phyloP scores from a whole-genome alignment of 2,888 invertebrate genomes.

The Parnassius apollo region DNA sequence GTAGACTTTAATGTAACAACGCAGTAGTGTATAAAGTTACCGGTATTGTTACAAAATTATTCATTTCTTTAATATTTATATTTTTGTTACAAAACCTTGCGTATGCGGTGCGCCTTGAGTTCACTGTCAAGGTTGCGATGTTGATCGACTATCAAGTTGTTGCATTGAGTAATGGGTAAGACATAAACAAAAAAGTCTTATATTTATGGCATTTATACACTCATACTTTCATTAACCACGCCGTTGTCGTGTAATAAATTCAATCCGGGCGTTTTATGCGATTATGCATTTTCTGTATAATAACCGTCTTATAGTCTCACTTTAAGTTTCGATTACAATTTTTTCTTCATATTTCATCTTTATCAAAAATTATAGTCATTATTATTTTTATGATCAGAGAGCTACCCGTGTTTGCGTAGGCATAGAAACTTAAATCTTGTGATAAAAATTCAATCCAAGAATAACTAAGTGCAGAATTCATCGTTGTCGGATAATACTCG shows the following conservation, averaged over 20 bases:
- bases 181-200: constrained; percentile 12
- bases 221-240: constrained; percentile 8
- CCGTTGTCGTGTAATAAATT: constrained; percentile 10
- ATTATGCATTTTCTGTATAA: constrained; percentile 4
- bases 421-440: no score
- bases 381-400: no score
- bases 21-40: no score
- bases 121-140: constrained; percentile 21
- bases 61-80: no score
- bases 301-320: constrained; percentile 27
- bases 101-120: constrained; percentile 3
- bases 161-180: constrained; percentile 3
- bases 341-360: background rate
- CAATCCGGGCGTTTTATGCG: background rate
- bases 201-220: constrained; percentile 11
- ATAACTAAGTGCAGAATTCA: no score
- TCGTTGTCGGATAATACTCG: no score
- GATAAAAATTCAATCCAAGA: no score
- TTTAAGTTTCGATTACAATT: background rate
- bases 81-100: background rate
- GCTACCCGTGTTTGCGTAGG: no score
- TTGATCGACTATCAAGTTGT: constrained; percentile 5
- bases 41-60: no score
- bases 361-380: no score
- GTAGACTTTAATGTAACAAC: no score